A percentile compares a stretch with the other conserved stretches of the same genome.
Conservation (phyloP, 2,113 vertebrate genomes). For the Lota lota region DNA sequence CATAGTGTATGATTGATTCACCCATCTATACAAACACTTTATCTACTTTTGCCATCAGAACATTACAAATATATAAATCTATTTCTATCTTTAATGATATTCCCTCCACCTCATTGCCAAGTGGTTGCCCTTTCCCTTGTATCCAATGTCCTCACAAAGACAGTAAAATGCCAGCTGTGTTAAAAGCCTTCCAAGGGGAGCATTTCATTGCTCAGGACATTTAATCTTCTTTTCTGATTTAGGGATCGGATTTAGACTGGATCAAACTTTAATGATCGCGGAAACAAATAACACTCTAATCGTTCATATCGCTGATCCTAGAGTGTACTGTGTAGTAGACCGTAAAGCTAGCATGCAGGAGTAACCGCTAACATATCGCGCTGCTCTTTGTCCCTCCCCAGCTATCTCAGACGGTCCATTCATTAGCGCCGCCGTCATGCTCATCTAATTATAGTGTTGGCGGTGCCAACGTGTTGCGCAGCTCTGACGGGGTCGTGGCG, state of each 20-base stretch:
- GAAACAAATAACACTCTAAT: background rate
- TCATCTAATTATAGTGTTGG: background rate
- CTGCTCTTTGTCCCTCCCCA: too few relatives aligned
- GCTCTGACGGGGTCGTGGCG: too few relatives aligned
- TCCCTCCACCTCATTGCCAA: background rate
- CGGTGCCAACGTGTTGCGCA: too few relatives aligned
- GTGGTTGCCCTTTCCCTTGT: background rate
- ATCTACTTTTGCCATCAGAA: background rate
- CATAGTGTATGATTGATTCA: too few relatives aligned
- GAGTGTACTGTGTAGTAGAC: too few relatives aligned
- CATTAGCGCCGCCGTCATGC: background rate
- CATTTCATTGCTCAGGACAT: conserved; percentile 38
- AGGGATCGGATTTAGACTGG: conserved; percentile 52
- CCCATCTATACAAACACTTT: background rate
- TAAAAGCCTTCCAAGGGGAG: conserved; percentile 21
- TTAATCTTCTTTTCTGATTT: conserved; percentile 65
- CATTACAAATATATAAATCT: background rate
- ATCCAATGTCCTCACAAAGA: background rate
- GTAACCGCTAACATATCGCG: too few relatives aligned
- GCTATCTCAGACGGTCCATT: background rate
- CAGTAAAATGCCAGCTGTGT: conserved; percentile 26
- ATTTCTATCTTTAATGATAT: background rate
- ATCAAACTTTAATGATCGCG: conserved; percentile 16
- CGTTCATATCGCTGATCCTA: too few relatives aligned
- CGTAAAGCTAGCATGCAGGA: too few relatives aligned